Conservation (phyloP, 2,113 vertebrate species). For the Nibea coibor region DNA sequence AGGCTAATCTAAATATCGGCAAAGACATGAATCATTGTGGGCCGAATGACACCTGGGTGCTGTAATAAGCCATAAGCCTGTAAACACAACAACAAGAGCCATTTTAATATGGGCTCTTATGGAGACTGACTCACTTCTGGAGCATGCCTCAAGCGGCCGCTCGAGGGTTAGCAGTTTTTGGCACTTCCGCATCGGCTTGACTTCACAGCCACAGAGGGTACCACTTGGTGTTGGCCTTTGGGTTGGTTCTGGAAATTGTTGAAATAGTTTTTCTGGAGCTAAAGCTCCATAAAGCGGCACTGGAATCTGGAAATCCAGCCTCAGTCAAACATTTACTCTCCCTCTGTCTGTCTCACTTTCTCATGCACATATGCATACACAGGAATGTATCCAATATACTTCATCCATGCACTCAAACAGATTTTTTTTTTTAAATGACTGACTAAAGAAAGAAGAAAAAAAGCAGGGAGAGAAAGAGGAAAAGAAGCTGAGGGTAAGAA, state of each 20-base stretch:
- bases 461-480: not conserved
- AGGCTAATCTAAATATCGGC: too few relatives aligned
- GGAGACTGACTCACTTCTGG: too few relatives aligned
- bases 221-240: not conserved
- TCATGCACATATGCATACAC: not conserved
- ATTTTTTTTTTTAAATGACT: slow-evolving; percentile 2
- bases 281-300: slow-evolving; percentile 60
- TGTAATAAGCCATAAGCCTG: too few relatives aligned
- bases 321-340: slow-evolving; percentile 49
- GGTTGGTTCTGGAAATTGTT: slow-evolving; percentile 7
- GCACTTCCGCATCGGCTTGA: too few relatives aligned
- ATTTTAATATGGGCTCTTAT: too few relatives aligned
- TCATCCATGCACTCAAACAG: not conserved
- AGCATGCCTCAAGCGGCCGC: too few relatives aligned
- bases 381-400: not conserved
- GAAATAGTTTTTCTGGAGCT: not conserved
- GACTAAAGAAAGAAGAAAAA: not conserved
- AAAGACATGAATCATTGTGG: too few relatives aligned
- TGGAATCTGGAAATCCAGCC: slow-evolving; percentile 74
- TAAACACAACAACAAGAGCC: too few relatives aligned
- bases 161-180: too few relatives aligned
- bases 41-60: too few relatives aligned
- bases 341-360: slow-evolving; percentile 10
- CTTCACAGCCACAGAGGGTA: too few relatives aligned
- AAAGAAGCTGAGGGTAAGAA: not conserved